Conservation (phyloP, 2,113 vertebrate genomes). For the Megatriorchis doriae region DNA sequence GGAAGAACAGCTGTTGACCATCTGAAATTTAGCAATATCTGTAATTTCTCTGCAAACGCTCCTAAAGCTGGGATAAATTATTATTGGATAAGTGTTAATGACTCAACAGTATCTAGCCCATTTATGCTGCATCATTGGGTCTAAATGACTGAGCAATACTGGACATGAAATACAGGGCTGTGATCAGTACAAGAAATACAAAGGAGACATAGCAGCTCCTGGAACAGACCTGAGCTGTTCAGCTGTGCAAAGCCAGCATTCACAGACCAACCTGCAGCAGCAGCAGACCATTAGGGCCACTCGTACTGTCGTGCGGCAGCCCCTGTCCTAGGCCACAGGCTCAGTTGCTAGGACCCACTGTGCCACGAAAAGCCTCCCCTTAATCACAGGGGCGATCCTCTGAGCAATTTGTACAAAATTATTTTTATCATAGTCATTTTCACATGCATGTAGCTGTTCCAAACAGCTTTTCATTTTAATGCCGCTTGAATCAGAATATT, state of each 20-base stretch:
- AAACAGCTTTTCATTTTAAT: slow-evolving; percentile 6
- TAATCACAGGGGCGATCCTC: not conserved
- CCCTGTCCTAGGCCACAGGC: not conserved
- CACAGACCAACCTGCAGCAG: not conserved
- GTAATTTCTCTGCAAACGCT: not conserved
- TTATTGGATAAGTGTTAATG: not conserved
- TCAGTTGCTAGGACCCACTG: not conserved
- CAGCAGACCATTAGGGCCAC: not conserved
- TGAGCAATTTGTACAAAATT: not conserved
- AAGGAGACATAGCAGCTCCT: not conserved
- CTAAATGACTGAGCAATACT: not conserved
- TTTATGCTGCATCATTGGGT: not conserved
- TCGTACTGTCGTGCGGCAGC: not conserved
- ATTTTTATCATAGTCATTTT: not conserved
- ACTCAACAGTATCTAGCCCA: not conserved
- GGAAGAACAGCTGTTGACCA: not conserved
- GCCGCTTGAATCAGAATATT: not conserved
- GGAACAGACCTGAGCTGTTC: not conserved
- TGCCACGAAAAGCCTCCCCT: not conserved
- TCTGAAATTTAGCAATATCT: not conserved
- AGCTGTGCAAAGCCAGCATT: not conserved
- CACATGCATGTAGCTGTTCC: not conserved
- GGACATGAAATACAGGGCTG: not conserved
- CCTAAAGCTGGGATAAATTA: not conserved
- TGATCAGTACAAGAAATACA: not conserved